A percentile compares a stretch with the other conserved stretches of the same genome.
Conservation (phyloP, 2,888 invertebrate species). For the Acheta domesticus region DNA sequence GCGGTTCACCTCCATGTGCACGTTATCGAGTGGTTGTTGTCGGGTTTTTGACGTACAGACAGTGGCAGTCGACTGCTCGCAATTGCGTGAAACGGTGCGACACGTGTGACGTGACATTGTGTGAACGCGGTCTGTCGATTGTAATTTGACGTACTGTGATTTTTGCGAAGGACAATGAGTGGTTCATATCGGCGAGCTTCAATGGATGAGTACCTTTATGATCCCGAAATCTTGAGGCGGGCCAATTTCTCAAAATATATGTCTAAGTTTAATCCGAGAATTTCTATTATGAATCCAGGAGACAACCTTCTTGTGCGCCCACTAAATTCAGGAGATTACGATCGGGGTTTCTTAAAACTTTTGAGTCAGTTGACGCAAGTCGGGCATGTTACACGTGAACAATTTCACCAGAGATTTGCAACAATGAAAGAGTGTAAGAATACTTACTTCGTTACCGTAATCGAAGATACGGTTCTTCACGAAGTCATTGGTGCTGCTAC, state of each 20-base stretch:
- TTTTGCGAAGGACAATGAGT: not conserved
- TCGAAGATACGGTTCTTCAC: constrained; percentile 77
- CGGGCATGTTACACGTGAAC: constrained; percentile 71
- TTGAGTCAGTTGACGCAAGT: constrained; percentile 80
- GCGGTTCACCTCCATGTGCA: no score
- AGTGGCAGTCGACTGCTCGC: no score
- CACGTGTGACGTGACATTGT: no score
- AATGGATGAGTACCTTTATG: not conserved
- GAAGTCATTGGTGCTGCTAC: constrained; percentile 86
- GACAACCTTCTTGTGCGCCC: not conserved
- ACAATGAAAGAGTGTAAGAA: constrained; percentile 79
- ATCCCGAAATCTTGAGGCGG: not conserved
- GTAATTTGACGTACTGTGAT: not conserved
- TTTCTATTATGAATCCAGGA: not conserved
- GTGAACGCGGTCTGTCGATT: no score
- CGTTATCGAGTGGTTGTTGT: no score
- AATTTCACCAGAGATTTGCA: constrained; percentile 84
- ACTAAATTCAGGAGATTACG: not conserved
- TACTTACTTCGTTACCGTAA: constrained; percentile 83
- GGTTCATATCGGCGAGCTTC: not conserved
- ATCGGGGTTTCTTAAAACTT: constrained; percentile 70
- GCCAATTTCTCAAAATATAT: not conserved
- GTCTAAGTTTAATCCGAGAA: not conserved
- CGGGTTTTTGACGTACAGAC: no score
- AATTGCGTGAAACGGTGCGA: no score